Percentiles rank a stretch among this genome's conserved stretches.
Conservation (phyloP, 2,888 invertebrate species). For the Incurvaria masculella region DNA sequence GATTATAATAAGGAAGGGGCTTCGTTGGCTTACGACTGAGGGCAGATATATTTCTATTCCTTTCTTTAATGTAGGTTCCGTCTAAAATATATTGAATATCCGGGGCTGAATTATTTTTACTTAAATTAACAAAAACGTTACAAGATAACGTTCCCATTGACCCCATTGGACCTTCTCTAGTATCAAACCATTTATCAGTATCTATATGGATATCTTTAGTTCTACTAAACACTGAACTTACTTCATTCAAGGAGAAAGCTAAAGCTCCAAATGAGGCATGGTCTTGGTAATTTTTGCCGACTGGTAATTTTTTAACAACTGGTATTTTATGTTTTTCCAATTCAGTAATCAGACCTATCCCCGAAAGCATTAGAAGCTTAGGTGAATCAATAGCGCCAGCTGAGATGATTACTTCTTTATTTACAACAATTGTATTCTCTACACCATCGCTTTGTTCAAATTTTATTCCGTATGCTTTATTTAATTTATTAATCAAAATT, state of each 20-base stretch:
- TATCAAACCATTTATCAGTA: too few species aligned
- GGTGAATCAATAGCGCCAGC: slow-evolving; percentile 49
- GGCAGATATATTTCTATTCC: too few species aligned
- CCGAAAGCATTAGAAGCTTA: slow-evolving; percentile 39
- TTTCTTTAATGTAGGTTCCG: too few species aligned
- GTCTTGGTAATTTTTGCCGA: slow-evolving; percentile 45
- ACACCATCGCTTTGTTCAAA: slow-evolving; percentile 45
- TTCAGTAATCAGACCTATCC: slow-evolving; percentile 39
- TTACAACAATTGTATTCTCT: slow-evolving; percentile 37
- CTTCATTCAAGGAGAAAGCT: slow-evolving; percentile 39
- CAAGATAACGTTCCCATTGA: too few species aligned
- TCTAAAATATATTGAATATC: too few species aligned
- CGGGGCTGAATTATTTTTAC: too few species aligned
- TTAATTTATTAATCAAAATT: slow-evolving; percentile 37
- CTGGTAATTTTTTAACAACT: slow-evolving; percentile 33
- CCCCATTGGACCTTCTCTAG: too few species aligned
- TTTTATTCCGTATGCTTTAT: slow-evolving; percentile 40
- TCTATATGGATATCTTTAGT: too few species aligned
- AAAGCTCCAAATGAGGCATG: slow-evolving; percentile 46
- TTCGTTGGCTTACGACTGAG: too few species aligned
- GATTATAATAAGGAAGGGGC: too few species aligned
- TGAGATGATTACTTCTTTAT: slow-evolving; percentile 41
- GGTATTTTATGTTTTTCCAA: slow-evolving; percentile 38
- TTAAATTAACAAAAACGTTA: too few species aligned
- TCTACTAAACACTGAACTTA: too few species aligned